Evolutionary conservation across 1,140 invertebrate genomes (phyloP).

Genomic region (Mamestra configurata): DNA sequence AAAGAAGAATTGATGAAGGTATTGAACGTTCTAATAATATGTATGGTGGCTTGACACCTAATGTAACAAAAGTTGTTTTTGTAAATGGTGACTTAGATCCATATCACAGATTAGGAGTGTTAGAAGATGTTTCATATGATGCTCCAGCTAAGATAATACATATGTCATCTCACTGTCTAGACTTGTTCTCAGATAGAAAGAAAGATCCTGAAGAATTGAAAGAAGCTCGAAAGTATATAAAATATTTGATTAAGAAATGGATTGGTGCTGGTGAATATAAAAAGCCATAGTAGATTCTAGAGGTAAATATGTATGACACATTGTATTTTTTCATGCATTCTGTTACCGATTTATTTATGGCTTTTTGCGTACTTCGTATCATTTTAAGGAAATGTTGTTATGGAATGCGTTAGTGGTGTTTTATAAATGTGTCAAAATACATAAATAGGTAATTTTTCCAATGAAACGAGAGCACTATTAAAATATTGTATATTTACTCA

Average conservation of each 20-base stretch:
- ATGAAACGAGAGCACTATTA: constrained; percentile 60
- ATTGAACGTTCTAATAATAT: constrained; percentile 88
- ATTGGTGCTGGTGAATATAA: constrained; percentile 67
- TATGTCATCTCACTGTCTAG: constrained; percentile 74
- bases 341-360: no score
- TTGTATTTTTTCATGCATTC: background rate
- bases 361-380: background rate
- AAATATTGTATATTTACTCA: constrained; percentile 83
- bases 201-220: constrained; percentile 71
- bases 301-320: background rate
- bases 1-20: constrained; percentile 80
- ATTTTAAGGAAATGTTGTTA: background rate
- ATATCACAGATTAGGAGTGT: constrained; percentile 89
- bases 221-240: constrained; percentile 71
- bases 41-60: constrained; percentile 89
- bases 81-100: constrained; percentile 91
- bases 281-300: background rate
- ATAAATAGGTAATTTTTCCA: background rate
- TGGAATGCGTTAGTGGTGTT: background rate
- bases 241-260: constrained; percentile 79
- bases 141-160: constrained; percentile 74
- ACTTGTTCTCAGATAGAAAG: constrained; percentile 67
- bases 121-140: constrained; percentile 78
- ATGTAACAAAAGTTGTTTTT: constrained; percentile 89
- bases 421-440: no score